A percentile compares a stretch with the other conserved stretches of the same genome.
phyloP scores from a whole-genome alignment of 92 coral and sea anemone species.

The Palythoa caribaeorum region DNA sequence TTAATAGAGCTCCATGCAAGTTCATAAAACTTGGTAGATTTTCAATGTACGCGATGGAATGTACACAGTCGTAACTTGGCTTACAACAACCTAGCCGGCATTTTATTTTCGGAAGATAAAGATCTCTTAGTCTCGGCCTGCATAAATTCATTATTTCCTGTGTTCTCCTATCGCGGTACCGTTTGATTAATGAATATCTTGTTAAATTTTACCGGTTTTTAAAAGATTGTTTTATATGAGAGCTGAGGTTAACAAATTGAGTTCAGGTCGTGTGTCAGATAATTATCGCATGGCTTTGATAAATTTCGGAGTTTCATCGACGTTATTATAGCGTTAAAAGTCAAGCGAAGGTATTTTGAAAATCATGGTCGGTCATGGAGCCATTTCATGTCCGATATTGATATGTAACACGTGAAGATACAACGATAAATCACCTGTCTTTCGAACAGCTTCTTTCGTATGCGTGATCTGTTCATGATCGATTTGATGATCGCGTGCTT shows the following conservation, averaged over 20 bases:
- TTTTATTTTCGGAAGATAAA: background rate
- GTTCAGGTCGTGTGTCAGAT: slow-evolving; percentile 13
- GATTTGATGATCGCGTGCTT: too few species aligned
- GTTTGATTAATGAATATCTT: background rate
- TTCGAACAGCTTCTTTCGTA: too few species aligned
- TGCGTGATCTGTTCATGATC: too few species aligned
- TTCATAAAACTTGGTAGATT: background rate
- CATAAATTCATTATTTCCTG: background rate
- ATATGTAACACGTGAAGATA: too few species aligned
- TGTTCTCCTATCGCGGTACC: background rate
- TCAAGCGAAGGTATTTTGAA: too few species aligned
- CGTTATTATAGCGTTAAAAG: background rate
- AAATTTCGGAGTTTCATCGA: background rate
- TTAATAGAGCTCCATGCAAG: background rate
- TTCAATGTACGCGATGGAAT: background rate
- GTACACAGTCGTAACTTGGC: background rate
- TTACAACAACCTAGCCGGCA: background rate
- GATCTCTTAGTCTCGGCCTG: background rate
- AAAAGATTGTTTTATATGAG: background rate
- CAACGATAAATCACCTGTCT: too few species aligned
- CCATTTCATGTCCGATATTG: too few species aligned
- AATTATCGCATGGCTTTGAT: background rate
- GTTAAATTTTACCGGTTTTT: background rate
- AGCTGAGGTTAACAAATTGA: background rate
- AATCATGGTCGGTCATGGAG: too few species aligned